Conservation (phyloP, 1,140 invertebrate genomes). For the Drosophila seguyi region DNA sequence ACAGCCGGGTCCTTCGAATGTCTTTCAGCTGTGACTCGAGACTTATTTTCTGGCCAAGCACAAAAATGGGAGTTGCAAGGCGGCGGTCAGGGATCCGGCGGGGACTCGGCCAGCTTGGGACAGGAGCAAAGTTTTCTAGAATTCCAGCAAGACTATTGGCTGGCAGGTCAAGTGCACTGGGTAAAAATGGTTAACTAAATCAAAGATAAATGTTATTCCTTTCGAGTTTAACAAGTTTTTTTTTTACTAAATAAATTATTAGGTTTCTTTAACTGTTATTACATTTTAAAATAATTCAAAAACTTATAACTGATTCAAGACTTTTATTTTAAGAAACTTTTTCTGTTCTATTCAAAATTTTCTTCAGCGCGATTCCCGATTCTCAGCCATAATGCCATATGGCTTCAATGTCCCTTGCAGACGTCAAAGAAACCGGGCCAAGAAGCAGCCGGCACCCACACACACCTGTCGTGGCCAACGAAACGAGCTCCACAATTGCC, state of each 20-base stretch:
- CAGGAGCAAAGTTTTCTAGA: slow-evolving; percentile 24
- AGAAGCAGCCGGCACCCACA: slow-evolving; percentile 33
- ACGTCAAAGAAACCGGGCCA: slow-evolving; percentile 12
- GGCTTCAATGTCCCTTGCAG: slow-evolving; percentile 48
- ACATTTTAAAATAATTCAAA: too few species aligned
- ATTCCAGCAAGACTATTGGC: slow-evolving; percentile 25
- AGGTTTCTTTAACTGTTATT: fast-evolving
- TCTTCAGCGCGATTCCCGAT: background rate
- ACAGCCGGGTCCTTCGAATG: slow-evolving; percentile 43
- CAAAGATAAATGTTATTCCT: background rate
- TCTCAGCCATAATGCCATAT: slow-evolving; percentile 23
- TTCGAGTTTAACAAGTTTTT: background rate
- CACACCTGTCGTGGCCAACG: slow-evolving; percentile 63
- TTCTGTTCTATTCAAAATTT: background rate
- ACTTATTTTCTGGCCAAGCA: background rate
- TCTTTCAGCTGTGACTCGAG: slow-evolving; percentile 42
- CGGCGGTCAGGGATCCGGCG: background rate
- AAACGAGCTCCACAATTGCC: slow-evolving; percentile 79
- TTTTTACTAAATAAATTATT: too few species aligned
- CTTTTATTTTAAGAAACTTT: background rate
- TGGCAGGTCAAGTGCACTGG: slow-evolving; percentile 24
- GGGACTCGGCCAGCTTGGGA: slow-evolving; percentile 14
- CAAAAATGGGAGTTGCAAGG: slow-evolving; percentile 2
- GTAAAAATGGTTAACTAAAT: background rate
- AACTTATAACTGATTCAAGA: background rate